Evolutionary conservation across 2,113 vertebrate species (phyloP), one percentile per base, ranked within the genome.

Genomic region (Hippoglossus stenolepis): DNA sequence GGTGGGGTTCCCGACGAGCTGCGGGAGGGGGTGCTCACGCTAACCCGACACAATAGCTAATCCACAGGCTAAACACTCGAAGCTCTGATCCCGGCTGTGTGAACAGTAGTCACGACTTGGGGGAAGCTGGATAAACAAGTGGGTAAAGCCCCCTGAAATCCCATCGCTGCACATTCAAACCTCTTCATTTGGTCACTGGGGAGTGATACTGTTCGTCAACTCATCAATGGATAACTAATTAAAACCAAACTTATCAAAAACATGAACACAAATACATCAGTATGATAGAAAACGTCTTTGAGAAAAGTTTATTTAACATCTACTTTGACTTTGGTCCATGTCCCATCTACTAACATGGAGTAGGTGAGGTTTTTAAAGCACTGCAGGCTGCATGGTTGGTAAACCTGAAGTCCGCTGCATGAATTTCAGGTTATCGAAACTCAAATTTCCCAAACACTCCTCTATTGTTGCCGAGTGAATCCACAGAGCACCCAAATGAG

Each of bases 11-110:
- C 3, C 2, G 15, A 49, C 17, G 70, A 12, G 11, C 40, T 40
- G 10, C 9, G 11, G 11, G 40, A 13, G 68, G 74, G 68, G 65
- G 69, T 38, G 57, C 70, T 74, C 7, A 23, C 66, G 45, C 59
- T 67, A 38, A 43, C 10, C 0, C 7, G 23, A 26, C 75, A 87
- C 84, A 84, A 88, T 82, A 65, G 85, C 72, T 91, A 91, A 92
- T 91, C 91, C 83, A 67, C 10, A 4, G 83, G 70, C 79, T 87
- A 92, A 90, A 88, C 85, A 90, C 81, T 85, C 70, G 80, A 77
- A 85, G 85, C 87, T 80, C 77, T 89, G 85, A 90, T 90, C 89
- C 79, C 4, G 49, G 62, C 73, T 63, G 20, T 75, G 70, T 83
- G 81, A 86, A 80, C 83, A 73, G 83, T 21, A 64, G 85, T 87